Evolutionary conservation across 2,888 invertebrate species (phyloP), one percentile per base, ranked within the genome.

Genomic region (Anoplius nigerrimus): DNA sequence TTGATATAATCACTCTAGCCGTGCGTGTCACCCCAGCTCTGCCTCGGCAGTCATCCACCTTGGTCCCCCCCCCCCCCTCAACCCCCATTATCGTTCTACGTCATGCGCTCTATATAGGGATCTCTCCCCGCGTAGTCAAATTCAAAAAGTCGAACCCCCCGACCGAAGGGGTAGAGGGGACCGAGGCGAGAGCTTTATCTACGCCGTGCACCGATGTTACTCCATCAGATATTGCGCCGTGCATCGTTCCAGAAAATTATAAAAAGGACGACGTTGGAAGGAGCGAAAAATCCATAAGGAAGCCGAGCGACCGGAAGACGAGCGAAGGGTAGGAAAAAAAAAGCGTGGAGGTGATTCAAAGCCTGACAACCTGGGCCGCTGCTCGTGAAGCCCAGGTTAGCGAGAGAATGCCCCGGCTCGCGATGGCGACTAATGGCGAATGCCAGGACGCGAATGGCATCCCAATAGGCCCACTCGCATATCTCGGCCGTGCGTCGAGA

Each of bases 1-100:
- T 82, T 81, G 82, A 84, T 86, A 83, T 83, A 84, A 86, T 86
- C 86, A 80, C 77, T 79, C 75, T 75, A 77, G 79, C 77, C 78
- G 78, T 82, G 84, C 81, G 82, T 84, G 86, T 83, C 83, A 82
- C 84, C 83, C 85, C 71, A 71, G 61, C 62, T n/a, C n/a, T 59
- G 63, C 67, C 62, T 43, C 62, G 58, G 34, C 68, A 71, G 69
- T 65, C 70, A 69, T 74, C 76, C 69, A 78, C 80, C 80, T 80
- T 77, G 66, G 71, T 43, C 54, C 68, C 21, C 55, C n/a, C n/a
- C n/a, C n/a, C n/a, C n/a, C n/a, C n/a, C n/a, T n/a, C n/a, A n/a
- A n/a, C n/a, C n/a, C 70, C 71, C 66, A 69, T 79, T 80, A 76
- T 77, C 74, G 70, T 72, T 56, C 53, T 66, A 48, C 63, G 45